phyloP scores from a whole-genome alignment of 2,888 invertebrate species.

The Athripsodes cinereus region DNA sequence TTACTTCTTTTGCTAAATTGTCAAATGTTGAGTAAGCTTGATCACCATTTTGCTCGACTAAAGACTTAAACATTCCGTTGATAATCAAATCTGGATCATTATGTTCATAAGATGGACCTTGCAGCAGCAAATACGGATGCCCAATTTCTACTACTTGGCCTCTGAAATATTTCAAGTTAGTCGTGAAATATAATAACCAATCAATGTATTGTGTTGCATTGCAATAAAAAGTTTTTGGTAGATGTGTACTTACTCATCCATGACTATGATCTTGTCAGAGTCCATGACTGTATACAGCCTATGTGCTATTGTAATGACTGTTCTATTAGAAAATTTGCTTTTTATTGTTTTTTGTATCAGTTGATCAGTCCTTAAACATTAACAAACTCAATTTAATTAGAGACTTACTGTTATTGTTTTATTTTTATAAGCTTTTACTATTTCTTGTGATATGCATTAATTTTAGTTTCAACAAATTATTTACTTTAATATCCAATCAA shows the following conservation, averaged over 20 bases:
- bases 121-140: slow-evolving; percentile 62
- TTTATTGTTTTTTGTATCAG: slow-evolving; percentile 70
- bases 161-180: slow-evolving; percentile 30
- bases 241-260: slow-evolving; percentile 56
- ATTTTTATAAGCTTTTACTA: background rate
- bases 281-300: slow-evolving; percentile 81
- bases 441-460: background rate
- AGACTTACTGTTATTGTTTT: background rate
- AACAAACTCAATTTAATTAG: too few species aligned
- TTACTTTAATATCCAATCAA: too few species aligned
- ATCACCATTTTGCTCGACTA: slow-evolving; percentile 65
- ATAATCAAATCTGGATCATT: slow-evolving; percentile 1
- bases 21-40: slow-evolving; percentile 51
- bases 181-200: too few species aligned
- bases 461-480: too few species aligned
- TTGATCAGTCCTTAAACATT: slow-evolving; percentile 56
- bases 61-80: slow-evolving; percentile 53
- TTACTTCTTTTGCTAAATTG: slow-evolving; percentile 53
- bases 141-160: slow-evolving; percentile 63
- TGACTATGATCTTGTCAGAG: slow-evolving; percentile 71
- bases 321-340: slow-evolving; percentile 61
- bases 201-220: background rate
- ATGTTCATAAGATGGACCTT: background rate
- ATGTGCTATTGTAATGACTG: slow-evolving; percentile 79
- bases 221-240: background rate